Percentiles rank a stretch among this genome's conserved stretches.
Conservation (phyloP, 2,797 vertebrate species). For the Sebastes trivittatus region DNA sequence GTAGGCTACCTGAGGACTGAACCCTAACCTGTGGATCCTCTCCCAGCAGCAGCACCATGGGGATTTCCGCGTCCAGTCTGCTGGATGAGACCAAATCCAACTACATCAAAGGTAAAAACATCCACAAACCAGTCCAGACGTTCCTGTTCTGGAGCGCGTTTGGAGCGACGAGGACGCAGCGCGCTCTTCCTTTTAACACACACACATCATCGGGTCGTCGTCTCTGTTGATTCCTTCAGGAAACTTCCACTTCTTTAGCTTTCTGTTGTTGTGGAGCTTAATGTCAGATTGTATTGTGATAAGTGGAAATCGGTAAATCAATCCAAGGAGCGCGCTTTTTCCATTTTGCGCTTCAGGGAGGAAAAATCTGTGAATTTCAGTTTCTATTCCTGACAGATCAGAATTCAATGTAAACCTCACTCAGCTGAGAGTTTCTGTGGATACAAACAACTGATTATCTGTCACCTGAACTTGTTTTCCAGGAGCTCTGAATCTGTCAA, state of each 20-base stretch:
- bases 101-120: conserved; percentile 85
- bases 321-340: background rate
- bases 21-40: conserved; percentile 53
- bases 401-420: background rate
- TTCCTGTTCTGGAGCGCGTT: background rate
- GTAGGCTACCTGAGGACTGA: conserved; percentile 45
- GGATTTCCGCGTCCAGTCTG: conserved; percentile 84
- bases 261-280: background rate
- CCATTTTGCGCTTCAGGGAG: background rate
- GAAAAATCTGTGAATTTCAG: background rate
- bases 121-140: background rate
- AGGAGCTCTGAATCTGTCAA: background rate
- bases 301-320: background rate
- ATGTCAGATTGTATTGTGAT: background rate
- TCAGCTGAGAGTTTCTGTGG: background rate
- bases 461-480: background rate
- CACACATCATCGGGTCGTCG: background rate
- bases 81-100: conserved; percentile 86
- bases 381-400: background rate
- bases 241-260: background rate
- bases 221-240: background rate
- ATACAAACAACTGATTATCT: background rate
- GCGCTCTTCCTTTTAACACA: background rate
- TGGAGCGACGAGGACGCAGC: background rate
- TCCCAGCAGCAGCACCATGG: conserved; percentile 78